These are phyloP conservation scores for Suillia variegata DNA, from an alignment of 2,888 invertebrate species.

Conservation along the genomic window DNA sequence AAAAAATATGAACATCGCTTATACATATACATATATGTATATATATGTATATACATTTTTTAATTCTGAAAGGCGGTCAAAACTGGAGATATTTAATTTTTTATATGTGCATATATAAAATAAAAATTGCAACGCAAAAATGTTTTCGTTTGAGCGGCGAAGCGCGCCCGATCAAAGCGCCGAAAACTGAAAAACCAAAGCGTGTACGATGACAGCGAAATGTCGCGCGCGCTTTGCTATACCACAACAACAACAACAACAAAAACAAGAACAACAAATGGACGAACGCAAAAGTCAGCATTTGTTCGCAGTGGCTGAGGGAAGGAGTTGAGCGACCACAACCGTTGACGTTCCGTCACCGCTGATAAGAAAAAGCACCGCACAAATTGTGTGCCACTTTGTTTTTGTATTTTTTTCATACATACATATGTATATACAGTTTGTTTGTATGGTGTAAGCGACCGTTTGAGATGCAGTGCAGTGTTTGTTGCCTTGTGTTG, in stretches of 20 bases:
- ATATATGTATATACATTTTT: background rate
- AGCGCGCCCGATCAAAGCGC: background rate
- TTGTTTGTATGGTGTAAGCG: too few relatives aligned
- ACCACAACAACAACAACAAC: background rate
- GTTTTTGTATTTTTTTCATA: background rate
- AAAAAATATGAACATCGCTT: too few relatives aligned
- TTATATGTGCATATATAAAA: background rate
- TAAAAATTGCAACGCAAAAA: background rate
- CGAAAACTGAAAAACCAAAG: background rate
- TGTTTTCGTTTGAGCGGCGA: background rate
- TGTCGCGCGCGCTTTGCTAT: background rate
- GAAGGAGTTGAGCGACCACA: background rate
- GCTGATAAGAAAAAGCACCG: slow-evolving; percentile 29
- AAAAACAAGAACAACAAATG: background rate
- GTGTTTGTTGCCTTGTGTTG: slow-evolving; percentile 9
- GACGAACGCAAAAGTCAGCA: background rate
- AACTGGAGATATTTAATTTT: background rate
- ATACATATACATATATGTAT: too few relatives aligned
- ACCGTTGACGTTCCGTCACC: background rate
- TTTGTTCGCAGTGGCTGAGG: background rate
- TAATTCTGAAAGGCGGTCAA: background rate
- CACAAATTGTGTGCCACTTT: slow-evolving; percentile 14
- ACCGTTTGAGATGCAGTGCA: slow-evolving; percentile 23
- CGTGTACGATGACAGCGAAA: background rate
- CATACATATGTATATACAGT: too few relatives aligned